Evolutionary conservation across 1,140 invertebrate genomes (phyloP), one percentile per base, ranked within the genome.

Genomic region (Epicauta chinensis): DNA sequence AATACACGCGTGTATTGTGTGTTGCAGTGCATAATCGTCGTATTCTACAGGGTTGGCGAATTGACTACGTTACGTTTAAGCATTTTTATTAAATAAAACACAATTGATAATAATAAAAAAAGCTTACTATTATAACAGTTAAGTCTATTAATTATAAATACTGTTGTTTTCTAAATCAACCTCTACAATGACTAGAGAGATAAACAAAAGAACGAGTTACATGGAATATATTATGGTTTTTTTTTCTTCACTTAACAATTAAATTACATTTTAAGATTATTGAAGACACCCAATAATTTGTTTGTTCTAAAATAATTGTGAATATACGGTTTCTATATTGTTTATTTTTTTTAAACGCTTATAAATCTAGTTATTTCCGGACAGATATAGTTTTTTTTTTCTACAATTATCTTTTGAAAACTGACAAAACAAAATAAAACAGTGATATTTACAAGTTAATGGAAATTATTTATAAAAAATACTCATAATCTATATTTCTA

Each of bases 341-440:
- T 15, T 15, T 12, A 36, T 12, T 36, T 23, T 23, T 7, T 23
- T 23, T 23, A 23, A 23, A 23, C 7, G 5, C 16, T 54, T 15
- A 10, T 48, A 30, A 35, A 31, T 35, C 43, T 42, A 47, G 44
- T 13, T 49, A 23, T 44, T 52, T 56, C 55, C 50, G 55, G 55
- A 50, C 55, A 50, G 55, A 56, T 56, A 53, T 48, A 46, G 13
- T 44, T 42, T 23, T 48, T 36, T 31, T 41, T 36, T 31, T 54
- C 16, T 34, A 40, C 10, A 36, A 14, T 44, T n/a, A n/a, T n/a
- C n/a, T n/a, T n/a, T n/a, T n/a, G n/a, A n/a, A n/a, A n/a, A n/a
- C n/a, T n/a, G n/a, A 38, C 37, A 47, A 47, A 11, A 12, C 29
- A 43, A 4, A 29, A 12, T 43, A 47, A 16, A 34, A 32, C 46